Conservation (phyloP, 2,113 vertebrate species). For the Zingel zingel region DNA sequence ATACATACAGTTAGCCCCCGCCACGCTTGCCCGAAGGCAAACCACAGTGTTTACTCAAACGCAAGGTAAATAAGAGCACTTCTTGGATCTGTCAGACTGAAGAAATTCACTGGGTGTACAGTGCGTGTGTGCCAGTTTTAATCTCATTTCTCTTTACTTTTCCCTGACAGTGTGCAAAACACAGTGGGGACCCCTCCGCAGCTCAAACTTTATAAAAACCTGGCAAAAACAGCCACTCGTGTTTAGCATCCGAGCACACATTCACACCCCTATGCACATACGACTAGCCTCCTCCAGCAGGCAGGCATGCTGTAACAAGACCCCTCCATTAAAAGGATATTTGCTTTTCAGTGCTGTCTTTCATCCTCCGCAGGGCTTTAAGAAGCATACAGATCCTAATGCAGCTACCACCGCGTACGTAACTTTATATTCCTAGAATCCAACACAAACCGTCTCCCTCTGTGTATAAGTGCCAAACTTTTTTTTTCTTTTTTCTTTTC, state of each 20-base stretch:
- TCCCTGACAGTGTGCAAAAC: constrained; percentile 49
- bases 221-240: constrained; percentile 8
- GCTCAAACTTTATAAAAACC: constrained; percentile 56
- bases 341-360: constrained; percentile 36
- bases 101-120: constrained; percentile 30
- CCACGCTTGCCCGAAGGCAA: constrained; percentile 43
- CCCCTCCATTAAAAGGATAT: constrained; percentile 27
- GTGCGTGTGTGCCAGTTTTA: constrained; percentile 26
- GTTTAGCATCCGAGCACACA: constrained; percentile 13
- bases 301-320: constrained; percentile 24
- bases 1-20: constrained; percentile 36
- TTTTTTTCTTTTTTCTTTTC: not conserved
- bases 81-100: constrained; percentile 47
- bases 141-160: constrained; percentile 47
- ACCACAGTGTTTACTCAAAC: constrained; percentile 59
- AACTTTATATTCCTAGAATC: constrained; percentile 49
- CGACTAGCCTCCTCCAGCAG: constrained; percentile 15
- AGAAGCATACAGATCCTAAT: constrained; percentile 12
- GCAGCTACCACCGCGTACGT: constrained; percentile 24
- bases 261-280: constrained; percentile 7
- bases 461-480: constrained; percentile 35
- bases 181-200: constrained; percentile 42
- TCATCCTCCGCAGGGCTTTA: constrained; percentile 21
- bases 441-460: constrained; percentile 29
- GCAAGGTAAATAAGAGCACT: constrained; percentile 57